Percentiles rank a stretch among this genome's conserved stretches.
Evolutionary conservation across 1,140 invertebrate genomes (phyloP).

Genomic region (Dinoponera quadriceps): DNA sequence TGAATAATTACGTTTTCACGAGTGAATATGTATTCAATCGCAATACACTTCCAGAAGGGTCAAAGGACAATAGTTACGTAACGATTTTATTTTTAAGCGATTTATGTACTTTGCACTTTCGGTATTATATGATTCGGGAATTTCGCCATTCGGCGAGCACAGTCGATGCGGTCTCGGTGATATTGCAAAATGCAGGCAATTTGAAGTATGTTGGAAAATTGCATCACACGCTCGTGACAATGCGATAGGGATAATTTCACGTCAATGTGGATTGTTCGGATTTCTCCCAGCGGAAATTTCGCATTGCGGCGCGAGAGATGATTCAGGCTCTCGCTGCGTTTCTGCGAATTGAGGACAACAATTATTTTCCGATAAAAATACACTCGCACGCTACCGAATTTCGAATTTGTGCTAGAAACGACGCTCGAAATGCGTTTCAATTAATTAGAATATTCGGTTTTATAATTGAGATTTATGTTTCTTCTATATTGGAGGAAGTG

Average conservation of each 20-base stretch:
- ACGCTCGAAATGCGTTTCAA: neutral
- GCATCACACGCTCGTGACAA: conserved; percentile 37
- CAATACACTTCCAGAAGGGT: neutral
- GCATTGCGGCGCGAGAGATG: neutral
- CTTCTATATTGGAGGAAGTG: too few relatives aligned
- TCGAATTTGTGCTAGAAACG: neutral
- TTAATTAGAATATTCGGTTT: neutral
- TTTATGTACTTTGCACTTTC: neutral
- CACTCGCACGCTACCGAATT: neutral
- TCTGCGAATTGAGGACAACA: neutral
- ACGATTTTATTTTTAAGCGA: conserved; percentile 11
- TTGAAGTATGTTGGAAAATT: conserved; percentile 53
- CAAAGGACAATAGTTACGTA: neutral
- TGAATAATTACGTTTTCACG: neutral
- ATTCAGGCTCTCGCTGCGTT: conserved; percentile 11
- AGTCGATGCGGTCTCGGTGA: neutral
- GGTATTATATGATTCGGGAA: conserved; percentile 1
- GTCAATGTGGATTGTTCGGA: conserved; percentile 50
- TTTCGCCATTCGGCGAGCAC: conserved; percentile 26
- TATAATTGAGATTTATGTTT: neutral
- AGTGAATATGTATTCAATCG: neutral
- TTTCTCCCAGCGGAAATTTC: conserved; percentile 47
- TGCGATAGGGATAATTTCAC: conserved; percentile 52
- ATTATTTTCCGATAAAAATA: conserved; percentile 42
- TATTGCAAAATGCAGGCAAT: conserved; percentile 42